Percentiles rank a stretch among this genome's conserved stretches.
These are phyloP conservation scores for Rhopalosiphum padi DNA, from an alignment of 1,140 invertebrate genomes.

Conservation along the genomic window DNA sequence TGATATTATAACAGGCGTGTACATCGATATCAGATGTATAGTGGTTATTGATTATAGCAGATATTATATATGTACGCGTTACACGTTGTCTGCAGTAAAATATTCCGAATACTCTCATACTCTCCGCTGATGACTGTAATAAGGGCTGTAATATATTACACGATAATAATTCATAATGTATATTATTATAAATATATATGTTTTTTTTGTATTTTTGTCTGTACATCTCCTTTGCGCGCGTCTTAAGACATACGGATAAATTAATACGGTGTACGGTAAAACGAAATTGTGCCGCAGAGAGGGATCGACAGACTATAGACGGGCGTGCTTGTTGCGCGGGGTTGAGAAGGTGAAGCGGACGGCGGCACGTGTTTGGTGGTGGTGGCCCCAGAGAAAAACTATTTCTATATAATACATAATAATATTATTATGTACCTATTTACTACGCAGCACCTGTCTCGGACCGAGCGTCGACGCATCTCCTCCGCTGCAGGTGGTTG, in stretches of 20 bases:
- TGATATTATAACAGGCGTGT: background rate
- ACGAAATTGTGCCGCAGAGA: background rate
- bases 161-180: background rate
- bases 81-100: background rate
- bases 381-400: background rate
- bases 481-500: slow-evolving; percentile 28
- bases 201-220: background rate
- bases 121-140: background rate
- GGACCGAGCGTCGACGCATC: background rate
- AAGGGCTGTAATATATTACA: background rate
- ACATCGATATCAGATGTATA: background rate
- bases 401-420: background rate
- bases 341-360: background rate
- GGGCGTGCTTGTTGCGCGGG: background rate
- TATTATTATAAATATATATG: background rate
- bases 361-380: slow-evolving; percentile 36
- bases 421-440: slow-evolving; percentile 18
- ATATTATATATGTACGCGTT: background rate
- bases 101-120: background rate
- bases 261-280: background rate
- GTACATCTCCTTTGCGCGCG: background rate
- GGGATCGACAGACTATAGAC: background rate
- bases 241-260: background rate
- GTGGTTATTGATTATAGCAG: background rate
- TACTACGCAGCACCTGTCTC: slow-evolving; percentile 29